Base-by-base conservation (phyloP, 2,113 vertebrate genomes). In the Ranitomeya imitator region DNA sequence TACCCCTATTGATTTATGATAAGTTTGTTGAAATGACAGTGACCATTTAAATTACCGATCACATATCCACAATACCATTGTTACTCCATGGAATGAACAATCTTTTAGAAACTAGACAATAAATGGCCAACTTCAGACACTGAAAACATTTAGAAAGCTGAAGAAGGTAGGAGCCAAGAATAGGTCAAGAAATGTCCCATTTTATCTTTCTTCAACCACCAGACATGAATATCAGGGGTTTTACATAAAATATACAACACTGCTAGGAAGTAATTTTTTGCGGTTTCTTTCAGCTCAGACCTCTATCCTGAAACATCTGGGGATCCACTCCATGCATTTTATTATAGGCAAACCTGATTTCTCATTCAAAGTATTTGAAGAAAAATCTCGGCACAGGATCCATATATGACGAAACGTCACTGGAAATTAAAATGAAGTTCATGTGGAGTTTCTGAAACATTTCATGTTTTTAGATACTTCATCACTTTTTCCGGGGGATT, bases 381-480 rank as follows among this genome's bases (percentile, higher is more conserved):
- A 1, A 81, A 83, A 81, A n/a, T 61, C 63, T 51, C 23, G 21
- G 19, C 81, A 69, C 19, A 18, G 13, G n/a, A 45, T 9, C 18
- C 21, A 14, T 5, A 16, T 23, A 71, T 54, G 51, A 71, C 81
- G 52, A 37, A 51, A n/a, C 51, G 18, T 55, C 61, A 12, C 63
- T 71, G 51, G 54, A 84, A 71, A 71, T 14, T 15, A 69, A 84
- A 69, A 71, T 52, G 65, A n/a, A 19, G 63, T 71, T 84, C n/a
- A 84, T 84, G 6, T 84, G 65, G 80, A 51, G 54, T 12, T 71
- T 67, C 65, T 54, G 45, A 71, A 71, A 69, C 14, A 15, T 84
- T 67, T 54, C 37, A n/a, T 67, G n/a, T 67, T 69, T 69, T 71
- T 7, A 51, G 8, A 60, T 31, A 79, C 55, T 86, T 67, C 85